phyloP scores from a whole-genome alignment of 2,797 vertebrate genomes.

The Gadopsis bispinosus region DNA sequence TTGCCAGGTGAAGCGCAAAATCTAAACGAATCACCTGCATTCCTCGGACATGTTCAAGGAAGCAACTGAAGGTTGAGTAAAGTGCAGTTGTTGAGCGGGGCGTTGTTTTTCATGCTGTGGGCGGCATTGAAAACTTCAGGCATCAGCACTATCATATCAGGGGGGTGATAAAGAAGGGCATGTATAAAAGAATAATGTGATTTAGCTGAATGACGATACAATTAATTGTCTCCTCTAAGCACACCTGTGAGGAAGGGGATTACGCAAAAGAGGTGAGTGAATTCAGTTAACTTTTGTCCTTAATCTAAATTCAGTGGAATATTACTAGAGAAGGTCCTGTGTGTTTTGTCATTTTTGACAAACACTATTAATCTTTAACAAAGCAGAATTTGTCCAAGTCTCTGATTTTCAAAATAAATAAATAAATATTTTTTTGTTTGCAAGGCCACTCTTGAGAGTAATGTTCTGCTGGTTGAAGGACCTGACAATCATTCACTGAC shows the following conservation, averaged over 20 bases:
- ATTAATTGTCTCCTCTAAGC: slow-evolving; percentile 42
- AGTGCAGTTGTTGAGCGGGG: slow-evolving; percentile 54
- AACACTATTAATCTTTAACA: background rate
- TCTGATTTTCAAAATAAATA: background rate
- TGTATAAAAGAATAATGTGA: slow-evolving; percentile 66
- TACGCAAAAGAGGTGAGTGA: slow-evolving; percentile 62
- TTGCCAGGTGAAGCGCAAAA: background rate
- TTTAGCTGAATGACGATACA: slow-evolving; percentile 41
- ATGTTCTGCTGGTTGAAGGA: slow-evolving; percentile 11
- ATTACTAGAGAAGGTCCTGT: background rate
- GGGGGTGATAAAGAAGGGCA: slow-evolving; percentile 65
- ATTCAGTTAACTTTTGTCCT: background rate
- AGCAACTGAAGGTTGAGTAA: slow-evolving; percentile 62
- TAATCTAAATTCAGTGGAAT: slow-evolving; percentile 1
- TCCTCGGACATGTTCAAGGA: slow-evolving; percentile 13
- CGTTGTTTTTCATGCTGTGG: slow-evolving; percentile 48
- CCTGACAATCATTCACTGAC: slow-evolving; percentile 75
- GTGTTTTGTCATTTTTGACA: background rate
- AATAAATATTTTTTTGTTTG: background rate
- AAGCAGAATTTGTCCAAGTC: background rate
- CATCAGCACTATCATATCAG: slow-evolving; percentile 82
- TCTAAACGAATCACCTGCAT: background rate
- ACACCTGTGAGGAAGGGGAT: slow-evolving; percentile 35
- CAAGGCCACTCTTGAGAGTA: background rate
- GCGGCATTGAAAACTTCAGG: slow-evolving; percentile 47